phyloP scores from a whole-genome alignment of 2,113 vertebrate species.

The Chloropsis hardwickii region DNA sequence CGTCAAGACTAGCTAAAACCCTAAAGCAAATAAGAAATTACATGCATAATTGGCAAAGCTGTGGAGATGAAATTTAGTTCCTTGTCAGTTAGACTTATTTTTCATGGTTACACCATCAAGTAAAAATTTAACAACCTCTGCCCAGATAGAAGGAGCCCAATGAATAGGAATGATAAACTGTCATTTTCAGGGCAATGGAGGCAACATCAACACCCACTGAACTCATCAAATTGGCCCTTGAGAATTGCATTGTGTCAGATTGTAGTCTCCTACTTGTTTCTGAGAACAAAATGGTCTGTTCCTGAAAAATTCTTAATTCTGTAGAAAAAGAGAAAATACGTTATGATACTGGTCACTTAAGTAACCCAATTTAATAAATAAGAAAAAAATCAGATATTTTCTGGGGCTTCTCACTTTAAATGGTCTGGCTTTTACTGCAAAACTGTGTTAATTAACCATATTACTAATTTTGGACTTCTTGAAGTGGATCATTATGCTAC shows the following conservation, averaged over 20 bases:
- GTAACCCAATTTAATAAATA: neutral
- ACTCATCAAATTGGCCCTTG: neutral
- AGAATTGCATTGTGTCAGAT: neutral
- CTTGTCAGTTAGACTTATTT: neutral
- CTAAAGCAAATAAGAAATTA: neutral
- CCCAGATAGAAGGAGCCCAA: neutral
- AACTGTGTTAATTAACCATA: neutral
- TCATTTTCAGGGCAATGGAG: neutral
- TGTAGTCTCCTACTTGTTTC: neutral
- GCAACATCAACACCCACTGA: neutral
- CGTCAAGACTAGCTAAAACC: neutral
- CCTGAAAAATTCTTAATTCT: neutral
- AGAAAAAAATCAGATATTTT: neutral
- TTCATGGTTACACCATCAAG: neutral
- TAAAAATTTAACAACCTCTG: neutral
- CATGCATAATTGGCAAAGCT: neutral
- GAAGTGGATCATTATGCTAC: neutral
- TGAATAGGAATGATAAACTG: neutral
- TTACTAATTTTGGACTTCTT: neutral
- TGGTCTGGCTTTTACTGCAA: neutral
- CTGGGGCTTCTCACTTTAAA: neutral
- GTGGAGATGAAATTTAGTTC: neutral
- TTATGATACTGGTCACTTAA: neutral
- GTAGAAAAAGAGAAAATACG: neutral
- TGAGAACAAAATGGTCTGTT: neutral